phyloP scores from a whole-genome alignment of 2,113 vertebrate species.

The Tonatia bakeri region DNA sequence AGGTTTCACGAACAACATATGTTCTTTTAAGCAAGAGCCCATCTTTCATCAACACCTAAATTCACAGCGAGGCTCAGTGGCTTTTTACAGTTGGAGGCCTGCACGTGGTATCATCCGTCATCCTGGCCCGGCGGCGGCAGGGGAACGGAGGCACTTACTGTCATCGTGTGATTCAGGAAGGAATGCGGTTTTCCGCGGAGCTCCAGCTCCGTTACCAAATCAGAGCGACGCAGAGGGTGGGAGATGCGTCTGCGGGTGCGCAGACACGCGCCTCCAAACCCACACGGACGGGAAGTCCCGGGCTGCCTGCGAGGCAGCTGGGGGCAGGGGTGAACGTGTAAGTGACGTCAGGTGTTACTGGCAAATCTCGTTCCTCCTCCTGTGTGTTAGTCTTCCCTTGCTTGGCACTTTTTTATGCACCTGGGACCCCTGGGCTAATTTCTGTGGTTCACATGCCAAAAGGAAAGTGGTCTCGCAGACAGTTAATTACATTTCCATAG shows the following conservation, averaged over 20 bases:
- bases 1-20: constrained; percentile 46
- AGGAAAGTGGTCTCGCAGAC: not conserved
- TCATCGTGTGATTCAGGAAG: constrained; percentile 52
- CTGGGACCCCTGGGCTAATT: not conserved
- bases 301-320: not conserved
- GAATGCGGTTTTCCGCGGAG: constrained; percentile 6
- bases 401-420: not conserved
- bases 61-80: constrained; percentile 15
- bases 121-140: not conserved
- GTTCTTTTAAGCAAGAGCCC: constrained; percentile 42
- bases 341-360: not conserved
- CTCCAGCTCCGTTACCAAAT: not conserved
- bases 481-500: not conserved
- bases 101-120: constrained; percentile 1
- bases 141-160: constrained; percentile 50
- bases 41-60: constrained; percentile 47
- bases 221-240: not conserved
- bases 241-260: not conserved
- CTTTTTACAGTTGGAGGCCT: constrained; percentile 26
- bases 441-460: not conserved
- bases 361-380: not conserved
- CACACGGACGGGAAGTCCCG: not conserved
- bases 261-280: not conserved
- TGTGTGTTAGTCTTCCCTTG: not conserved
- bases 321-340: not conserved